Evolutionary conservation across 2,797 vertebrate species (phyloP), one percentile per base, ranked within the genome.

Genomic region (Kryptopterus vitreolus): DNA sequence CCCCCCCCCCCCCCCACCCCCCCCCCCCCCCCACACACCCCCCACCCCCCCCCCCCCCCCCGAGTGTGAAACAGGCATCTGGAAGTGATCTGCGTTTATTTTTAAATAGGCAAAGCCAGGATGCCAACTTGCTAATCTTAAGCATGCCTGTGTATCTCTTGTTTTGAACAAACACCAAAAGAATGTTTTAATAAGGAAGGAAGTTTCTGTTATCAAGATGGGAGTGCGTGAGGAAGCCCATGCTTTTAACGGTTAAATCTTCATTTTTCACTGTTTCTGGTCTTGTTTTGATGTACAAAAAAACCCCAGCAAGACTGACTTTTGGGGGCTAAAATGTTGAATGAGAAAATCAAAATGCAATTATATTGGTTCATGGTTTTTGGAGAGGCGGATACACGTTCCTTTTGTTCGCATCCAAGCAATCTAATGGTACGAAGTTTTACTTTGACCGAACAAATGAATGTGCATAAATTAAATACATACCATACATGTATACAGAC

Each of bases 171-270:
- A 75, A 59, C 50, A 65, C 43, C 46, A 29, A 29, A 82, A 43
- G 55, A 50, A 81, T 69, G 22, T 52, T n/a, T 72, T 72, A 71
- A 58, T 50, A 16, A 66, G 75, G 52, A 68, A 78, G n/a, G 18
- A 77, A 68, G 52, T 77, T 26, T 68, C 55, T 61, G 48, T 75
- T 59, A 59, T 59, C 73, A 75, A n/a, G 73, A 75, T 46, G 24
- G 66, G 24, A 50, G 46, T 4, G n/a, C 31, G 24, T n/a, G 3
- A 46, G n/a, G 48, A 53, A 57, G 9, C 26, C n/a, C 13, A 35
- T 50, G 26, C 18, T 29, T 50, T 31, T 3, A 3, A 22, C 46
- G 31, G 0, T 53, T 53, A 33, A 53, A 53, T 71, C 24, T 50
- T 66, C 15, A 13, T 65, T 15, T 9, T 38, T 0, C 38, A 29